phyloP scores from a whole-genome alignment of 2,888 invertebrate genomes.

The Sesia bembeciformis region DNA sequence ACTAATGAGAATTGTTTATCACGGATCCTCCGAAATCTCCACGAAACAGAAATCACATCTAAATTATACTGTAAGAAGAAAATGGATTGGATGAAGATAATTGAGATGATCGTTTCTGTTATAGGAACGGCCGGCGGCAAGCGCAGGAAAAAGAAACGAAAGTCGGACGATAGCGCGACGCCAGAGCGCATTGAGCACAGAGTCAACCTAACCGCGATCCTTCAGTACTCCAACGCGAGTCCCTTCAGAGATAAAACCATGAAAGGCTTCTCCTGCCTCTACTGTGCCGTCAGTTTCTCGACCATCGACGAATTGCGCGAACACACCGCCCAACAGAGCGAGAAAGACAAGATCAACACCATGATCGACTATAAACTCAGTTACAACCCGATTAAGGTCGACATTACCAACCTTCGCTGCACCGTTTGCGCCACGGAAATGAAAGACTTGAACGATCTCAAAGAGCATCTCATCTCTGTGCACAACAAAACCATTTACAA shows the following conservation, averaged over 20 bases:
- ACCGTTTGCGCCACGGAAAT: constrained; percentile 43
- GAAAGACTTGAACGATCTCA: constrained; percentile 49
- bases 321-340: constrained; percentile 48
- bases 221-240: constrained; percentile 65
- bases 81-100: constrained; percentile 37
- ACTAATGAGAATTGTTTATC: too few species aligned
- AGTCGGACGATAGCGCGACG: constrained; percentile 54
- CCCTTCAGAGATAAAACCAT: constrained; percentile 64
- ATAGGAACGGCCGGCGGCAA: constrained; percentile 59
- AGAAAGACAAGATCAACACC: constrained; percentile 58
- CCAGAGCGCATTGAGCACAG: constrained; percentile 66
- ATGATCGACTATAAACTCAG: constrained; percentile 66
- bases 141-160: constrained; percentile 58
- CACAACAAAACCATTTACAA: constrained; percentile 54
- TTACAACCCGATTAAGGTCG: constrained; percentile 63
- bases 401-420: constrained; percentile 53
- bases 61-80: constrained; percentile 23
- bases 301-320: constrained; percentile 44
- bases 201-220: constrained; percentile 59
- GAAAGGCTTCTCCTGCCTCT: constrained; percentile 62
- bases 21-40: neutral
- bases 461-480: constrained; percentile 42
- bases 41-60: constrained; percentile 14
- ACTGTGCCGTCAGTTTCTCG: constrained; percentile 53
- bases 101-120: constrained; percentile 66